These are phyloP conservation scores for Alentia gelatinosa DNA, from an alignment of 2,888 invertebrate genomes.

Conservation along the genomic window DNA sequence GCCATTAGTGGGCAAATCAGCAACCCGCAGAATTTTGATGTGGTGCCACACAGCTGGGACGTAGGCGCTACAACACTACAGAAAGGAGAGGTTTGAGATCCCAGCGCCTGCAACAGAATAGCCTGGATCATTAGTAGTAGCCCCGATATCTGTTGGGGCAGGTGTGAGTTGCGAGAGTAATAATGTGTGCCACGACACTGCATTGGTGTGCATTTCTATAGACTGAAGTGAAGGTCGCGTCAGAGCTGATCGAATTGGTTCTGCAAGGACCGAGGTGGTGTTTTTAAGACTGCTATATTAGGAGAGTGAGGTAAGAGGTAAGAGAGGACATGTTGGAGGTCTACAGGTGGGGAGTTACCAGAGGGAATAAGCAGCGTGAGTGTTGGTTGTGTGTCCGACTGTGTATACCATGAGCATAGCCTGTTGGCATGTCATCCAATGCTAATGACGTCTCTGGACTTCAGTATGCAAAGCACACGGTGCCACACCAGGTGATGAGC, in stretches of 20 bases:
- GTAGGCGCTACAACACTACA: not conserved
- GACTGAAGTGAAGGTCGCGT: not conserved
- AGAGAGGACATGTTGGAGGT: not conserved
- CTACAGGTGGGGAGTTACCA: not conserved
- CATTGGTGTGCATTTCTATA: not conserved
- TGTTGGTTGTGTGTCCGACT: not conserved
- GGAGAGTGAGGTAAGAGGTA: not conserved
- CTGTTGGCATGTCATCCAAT: constrained; percentile 23
- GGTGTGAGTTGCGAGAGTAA: not conserved
- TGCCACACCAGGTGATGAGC: not conserved
- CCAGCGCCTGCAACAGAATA: not conserved
- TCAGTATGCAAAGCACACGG: constrained; percentile 19
- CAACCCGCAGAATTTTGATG: constrained; percentile 38
- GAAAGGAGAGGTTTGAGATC: not conserved
- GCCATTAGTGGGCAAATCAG: constrained; percentile 45
- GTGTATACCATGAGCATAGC: constrained; percentile 18
- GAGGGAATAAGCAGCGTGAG: not conserved
- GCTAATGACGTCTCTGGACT: constrained; percentile 21
- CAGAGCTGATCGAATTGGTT: not conserved
- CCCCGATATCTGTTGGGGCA: not conserved
- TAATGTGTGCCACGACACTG: not conserved
- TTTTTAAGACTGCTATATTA: not conserved
- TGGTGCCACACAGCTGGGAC: constrained; percentile 28
- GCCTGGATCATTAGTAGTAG: not conserved
- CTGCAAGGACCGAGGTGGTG: not conserved